Conservation (phyloP, 2,888 invertebrate species). For the Notocelia uddmanniana region DNA sequence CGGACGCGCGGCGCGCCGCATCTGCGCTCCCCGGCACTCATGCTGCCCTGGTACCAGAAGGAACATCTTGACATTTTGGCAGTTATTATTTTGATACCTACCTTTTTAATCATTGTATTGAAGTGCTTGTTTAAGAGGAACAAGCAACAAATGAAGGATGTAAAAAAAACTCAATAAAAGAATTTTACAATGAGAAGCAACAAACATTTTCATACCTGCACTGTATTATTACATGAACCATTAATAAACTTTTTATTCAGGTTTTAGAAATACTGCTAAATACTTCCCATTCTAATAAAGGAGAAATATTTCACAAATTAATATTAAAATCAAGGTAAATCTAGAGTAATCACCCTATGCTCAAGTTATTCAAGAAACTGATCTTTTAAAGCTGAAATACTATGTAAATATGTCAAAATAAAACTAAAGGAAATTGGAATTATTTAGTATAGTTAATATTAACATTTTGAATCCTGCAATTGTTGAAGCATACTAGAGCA, state of each 20-base stretch:
- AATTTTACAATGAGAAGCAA: background rate
- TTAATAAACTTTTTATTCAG: too few species aligned
- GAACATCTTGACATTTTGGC: background rate
- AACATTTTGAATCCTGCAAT: background rate
- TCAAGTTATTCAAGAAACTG: too few species aligned
- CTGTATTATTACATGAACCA: too few species aligned
- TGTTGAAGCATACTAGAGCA: background rate
- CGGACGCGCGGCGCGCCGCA: too few species aligned
- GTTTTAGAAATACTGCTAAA: too few species aligned
- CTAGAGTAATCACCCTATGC: background rate
- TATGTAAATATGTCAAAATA: background rate
- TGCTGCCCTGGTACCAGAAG: background rate
- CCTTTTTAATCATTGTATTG: background rate
- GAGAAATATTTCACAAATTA: background rate
- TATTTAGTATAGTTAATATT: background rate
- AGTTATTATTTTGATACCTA: background rate
- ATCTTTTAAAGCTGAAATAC: too few species aligned
- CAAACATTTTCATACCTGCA: too few species aligned
- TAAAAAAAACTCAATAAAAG: background rate
- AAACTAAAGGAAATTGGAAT: background rate
- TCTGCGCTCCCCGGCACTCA: too few species aligned
- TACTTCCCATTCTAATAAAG: too few species aligned
- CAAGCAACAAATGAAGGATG: background rate
- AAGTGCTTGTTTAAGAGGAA: background rate
- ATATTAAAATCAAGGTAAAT: background rate